Evolutionary conservation across 2,797 vertebrate genomes (phyloP).

Genomic region (Florisuga fusca): DNA sequence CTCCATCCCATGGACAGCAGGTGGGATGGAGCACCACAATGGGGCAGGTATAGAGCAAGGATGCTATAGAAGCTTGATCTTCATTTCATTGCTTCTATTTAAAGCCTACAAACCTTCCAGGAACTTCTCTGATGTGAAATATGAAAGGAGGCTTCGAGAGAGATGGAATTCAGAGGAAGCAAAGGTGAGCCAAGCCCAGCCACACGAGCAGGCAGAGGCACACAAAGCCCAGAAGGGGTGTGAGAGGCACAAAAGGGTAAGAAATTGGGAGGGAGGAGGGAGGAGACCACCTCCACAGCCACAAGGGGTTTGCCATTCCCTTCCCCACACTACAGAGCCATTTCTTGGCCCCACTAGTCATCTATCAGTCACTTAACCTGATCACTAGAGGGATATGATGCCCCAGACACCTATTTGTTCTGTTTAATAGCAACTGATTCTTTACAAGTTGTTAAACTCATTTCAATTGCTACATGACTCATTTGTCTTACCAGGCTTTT

Average conservation of each 20-base stretch:
- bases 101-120: neutral
- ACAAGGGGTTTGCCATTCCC: neutral
- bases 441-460: neutral
- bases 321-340: neutral
- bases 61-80: fast-evolving
- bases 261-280: neutral
- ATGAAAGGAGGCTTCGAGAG: neutral
- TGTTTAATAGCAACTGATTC: neutral
- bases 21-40: neutral
- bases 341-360: neutral
- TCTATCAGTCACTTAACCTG: neutral
- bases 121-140: neutral
- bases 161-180: neutral
- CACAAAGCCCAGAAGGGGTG: neutral
- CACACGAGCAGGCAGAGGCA: fast-evolving
- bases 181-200: neutral
- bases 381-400: neutral
- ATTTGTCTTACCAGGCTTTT: neutral
- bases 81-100: neutral
- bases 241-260: neutral
- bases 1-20: neutral
- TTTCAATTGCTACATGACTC: neutral
- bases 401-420: neutral
- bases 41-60: neutral
- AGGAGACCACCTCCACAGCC: neutral